Evolutionary conservation across 2,888 invertebrate species (phyloP).

Genomic region (Limnephilus auricula): DNA sequence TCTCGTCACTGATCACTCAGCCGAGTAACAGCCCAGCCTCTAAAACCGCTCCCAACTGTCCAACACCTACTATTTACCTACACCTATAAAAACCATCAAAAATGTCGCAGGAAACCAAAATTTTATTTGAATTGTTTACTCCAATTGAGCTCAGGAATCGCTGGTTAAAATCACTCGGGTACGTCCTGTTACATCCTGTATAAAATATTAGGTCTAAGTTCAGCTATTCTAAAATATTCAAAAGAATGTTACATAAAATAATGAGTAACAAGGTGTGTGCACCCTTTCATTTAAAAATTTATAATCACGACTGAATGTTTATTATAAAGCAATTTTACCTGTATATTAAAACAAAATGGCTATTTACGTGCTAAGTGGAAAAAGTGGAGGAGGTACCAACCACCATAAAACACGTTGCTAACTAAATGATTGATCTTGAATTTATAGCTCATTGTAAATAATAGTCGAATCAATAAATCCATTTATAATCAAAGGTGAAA

Average conservation of each 20-base stretch:
- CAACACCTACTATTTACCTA: too few species aligned
- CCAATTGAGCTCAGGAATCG: too few species aligned
- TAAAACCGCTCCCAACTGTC: too few species aligned
- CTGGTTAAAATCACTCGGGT: too few species aligned
- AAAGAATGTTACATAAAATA: neutral
- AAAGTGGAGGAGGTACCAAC: neutral
- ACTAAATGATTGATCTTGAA: conserved; percentile 10
- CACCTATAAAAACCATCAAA: too few species aligned
- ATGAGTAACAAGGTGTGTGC: too few species aligned
- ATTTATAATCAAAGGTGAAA: conserved; percentile 34
- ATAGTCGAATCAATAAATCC: conserved; percentile 25
- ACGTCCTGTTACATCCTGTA: too few species aligned
- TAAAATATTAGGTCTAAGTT: neutral
- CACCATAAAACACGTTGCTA: conserved; percentile 2
- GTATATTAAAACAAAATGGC: neutral
- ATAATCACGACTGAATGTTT: neutral
- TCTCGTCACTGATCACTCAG: too few species aligned
- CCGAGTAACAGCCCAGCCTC: too few species aligned
- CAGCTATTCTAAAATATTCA: neutral
- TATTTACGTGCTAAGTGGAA: neutral
- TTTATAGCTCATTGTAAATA: conserved; percentile 32
- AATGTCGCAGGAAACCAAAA: too few species aligned
- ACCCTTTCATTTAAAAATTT: too few species aligned
- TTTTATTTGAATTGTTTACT: too few species aligned
- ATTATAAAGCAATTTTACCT: neutral